Evolutionary conservation across 1,140 invertebrate species (phyloP).

Genomic region (Monomorium pharaonis): DNA sequence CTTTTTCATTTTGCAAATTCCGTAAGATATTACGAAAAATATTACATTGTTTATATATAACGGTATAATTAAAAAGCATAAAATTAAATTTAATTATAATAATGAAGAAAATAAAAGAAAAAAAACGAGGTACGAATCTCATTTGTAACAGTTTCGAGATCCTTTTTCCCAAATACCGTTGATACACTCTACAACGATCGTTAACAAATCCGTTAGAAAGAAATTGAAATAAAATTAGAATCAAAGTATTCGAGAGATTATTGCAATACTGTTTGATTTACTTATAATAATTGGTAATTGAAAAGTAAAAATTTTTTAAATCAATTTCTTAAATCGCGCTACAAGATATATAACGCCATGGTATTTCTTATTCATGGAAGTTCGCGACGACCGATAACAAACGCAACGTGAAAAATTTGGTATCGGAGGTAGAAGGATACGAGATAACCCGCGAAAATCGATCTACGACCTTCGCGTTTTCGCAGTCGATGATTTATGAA

Average conservation of each 20-base stretch:
- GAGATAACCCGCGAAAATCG: not conserved
- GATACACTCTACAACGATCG: not conserved
- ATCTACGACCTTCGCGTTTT: not conserved
- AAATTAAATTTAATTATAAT: not conserved
- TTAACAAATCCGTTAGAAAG: not conserved
- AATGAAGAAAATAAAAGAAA: not conserved
- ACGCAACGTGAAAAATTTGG: not conserved
- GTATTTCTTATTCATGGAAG: not conserved
- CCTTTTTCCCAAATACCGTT: not conserved
- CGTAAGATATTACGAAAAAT: not conserved
- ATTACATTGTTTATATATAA: not conserved
- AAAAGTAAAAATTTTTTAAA: not conserved
- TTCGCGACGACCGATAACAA: not conserved
- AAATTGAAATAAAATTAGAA: not conserved
- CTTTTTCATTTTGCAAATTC: not conserved
- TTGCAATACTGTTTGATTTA: not conserved
- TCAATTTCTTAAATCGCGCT: not conserved
- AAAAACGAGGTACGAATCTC: not conserved
- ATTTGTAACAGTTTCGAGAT: not conserved
- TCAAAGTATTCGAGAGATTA: not conserved
- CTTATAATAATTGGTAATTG: not conserved
- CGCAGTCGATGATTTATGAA: constrained; percentile 21
- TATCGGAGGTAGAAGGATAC: not conserved
- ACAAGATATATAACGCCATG: not conserved
- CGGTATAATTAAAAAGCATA: not conserved